phyloP scores from a whole-genome alignment of 2,797 vertebrate species.

The Microchirus variegatus region DNA sequence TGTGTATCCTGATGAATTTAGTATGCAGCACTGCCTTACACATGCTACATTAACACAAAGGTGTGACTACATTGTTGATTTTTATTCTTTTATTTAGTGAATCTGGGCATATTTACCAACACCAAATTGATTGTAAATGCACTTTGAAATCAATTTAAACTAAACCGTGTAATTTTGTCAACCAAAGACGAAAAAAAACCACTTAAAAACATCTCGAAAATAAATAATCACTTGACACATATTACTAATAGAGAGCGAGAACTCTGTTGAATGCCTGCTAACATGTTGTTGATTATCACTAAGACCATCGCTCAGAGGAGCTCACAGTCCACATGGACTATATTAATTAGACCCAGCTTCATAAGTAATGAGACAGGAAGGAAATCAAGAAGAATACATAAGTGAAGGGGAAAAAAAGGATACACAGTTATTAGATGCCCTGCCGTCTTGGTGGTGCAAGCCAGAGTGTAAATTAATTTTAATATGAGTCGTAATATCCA shows the following conservation, averaged over 20 bases:
- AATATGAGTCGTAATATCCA: conserved; percentile 40
- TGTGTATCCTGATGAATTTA: conserved; percentile 55
- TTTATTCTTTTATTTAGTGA: conserved; percentile 3
- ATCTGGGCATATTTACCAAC: neutral
- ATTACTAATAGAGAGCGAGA: neutral
- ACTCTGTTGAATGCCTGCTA: conserved; percentile 2
- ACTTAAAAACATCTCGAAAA: neutral
- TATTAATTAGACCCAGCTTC: conserved; percentile 36
- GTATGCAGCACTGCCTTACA: conserved; percentile 38
- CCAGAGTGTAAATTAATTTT: conserved; percentile 46
- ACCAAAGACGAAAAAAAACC: neutral
- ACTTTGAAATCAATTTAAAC: neutral
- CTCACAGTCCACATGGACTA: conserved; percentile 16
- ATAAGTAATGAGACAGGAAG: conserved; percentile 20
- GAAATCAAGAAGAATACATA: conserved; percentile 24
- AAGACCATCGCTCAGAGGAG: conserved; percentile 17
- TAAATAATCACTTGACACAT: neutral
- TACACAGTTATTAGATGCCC: conserved; percentile 21
- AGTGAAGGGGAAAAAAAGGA: conserved; percentile 26
- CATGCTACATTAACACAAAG: conserved; percentile 26
- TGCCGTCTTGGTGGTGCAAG: conserved; percentile 26
- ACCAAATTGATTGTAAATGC: too few relatives aligned
- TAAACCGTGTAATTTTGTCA: neutral
- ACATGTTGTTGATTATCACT: conserved; percentile 29
- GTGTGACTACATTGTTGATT: conserved; percentile 12